phyloP scores from a whole-genome alignment of 1,140 invertebrate species.

The Potamilus streckersoni region DNA sequence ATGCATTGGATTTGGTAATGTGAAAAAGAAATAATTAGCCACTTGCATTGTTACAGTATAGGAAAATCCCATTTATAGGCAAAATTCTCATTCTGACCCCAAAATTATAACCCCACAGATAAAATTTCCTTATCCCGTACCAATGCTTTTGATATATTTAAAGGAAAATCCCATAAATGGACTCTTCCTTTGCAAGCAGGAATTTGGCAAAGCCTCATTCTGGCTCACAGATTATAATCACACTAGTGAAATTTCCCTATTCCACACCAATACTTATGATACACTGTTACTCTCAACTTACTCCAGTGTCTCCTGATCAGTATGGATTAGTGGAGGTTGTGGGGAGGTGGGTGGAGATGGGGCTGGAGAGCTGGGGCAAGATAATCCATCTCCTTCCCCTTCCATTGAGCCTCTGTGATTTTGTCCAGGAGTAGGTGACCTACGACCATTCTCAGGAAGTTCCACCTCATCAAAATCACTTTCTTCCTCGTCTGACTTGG shows the following conservation, averaged over 20 bases:
- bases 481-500: conserved; percentile 38
- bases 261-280: background rate
- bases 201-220: too few species aligned
- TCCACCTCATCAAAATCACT: conserved; percentile 42
- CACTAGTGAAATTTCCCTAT: background rate
- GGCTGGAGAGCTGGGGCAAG: conserved; percentile 26
- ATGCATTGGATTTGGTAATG: too few species aligned
- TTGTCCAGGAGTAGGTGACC: conserved; percentile 22
- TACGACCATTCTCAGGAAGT: conserved; percentile 15
- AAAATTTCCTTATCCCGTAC: background rate
- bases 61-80: too few species aligned
- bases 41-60: too few species aligned
- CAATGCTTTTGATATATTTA: background rate
- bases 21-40: too few species aligned
- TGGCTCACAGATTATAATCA: too few species aligned
- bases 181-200: too few species aligned
- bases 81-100: too few species aligned
- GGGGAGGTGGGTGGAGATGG: conserved; percentile 4
- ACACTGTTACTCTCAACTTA: background rate
- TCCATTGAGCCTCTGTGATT: background rate
- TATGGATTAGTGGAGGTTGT: background rate
- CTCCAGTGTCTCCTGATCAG: background rate
- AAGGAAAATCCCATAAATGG: too few species aligned
- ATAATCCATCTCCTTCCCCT: conserved; percentile 20
- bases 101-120: too few species aligned